phyloP scores from a whole-genome alignment of 1,140 invertebrate species.

The Maconellicoccus hirsutus region DNA sequence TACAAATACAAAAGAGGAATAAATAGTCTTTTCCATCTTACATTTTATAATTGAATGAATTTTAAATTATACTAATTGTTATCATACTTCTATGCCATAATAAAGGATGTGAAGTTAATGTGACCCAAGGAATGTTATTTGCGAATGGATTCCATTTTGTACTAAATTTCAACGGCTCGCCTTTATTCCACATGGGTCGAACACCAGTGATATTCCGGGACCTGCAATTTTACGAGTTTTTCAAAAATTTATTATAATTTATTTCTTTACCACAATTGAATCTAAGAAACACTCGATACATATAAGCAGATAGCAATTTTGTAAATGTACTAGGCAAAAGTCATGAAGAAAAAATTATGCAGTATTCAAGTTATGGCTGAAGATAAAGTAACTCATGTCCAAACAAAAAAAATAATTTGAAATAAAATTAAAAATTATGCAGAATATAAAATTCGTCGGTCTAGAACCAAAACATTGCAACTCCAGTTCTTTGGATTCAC shows the following conservation, averaged over 20 bases:
- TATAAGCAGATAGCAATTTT: background rate
- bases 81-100: constrained; percentile 59
- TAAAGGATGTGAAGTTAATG: constrained; percentile 67
- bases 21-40: background rate
- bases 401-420: too few relatives aligned
- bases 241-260: too few relatives aligned
- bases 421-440: too few relatives aligned
- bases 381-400: too few relatives aligned
- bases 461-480: too few relatives aligned
- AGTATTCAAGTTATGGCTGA: too few relatives aligned
- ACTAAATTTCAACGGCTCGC: constrained; percentile 49
- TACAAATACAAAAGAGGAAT: background rate
- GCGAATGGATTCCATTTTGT: constrained; percentile 79
- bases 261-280: background rate
- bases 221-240: constrained; percentile 41
- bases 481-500: too few relatives aligned
- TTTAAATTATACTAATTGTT: too few relatives aligned
- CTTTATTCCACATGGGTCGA: constrained; percentile 61
- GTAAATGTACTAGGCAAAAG: too few relatives aligned
- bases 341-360: too few relatives aligned
- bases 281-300: background rate
- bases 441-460: too few relatives aligned
- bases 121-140: constrained; percentile 61
- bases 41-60: background rate
- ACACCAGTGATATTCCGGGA: constrained; percentile 57